Percentiles rank a stretch among this genome's conserved stretches.
phyloP scores from a whole-genome alignment of 2,888 invertebrate genomes.

The Dioctria rufipes region DNA sequence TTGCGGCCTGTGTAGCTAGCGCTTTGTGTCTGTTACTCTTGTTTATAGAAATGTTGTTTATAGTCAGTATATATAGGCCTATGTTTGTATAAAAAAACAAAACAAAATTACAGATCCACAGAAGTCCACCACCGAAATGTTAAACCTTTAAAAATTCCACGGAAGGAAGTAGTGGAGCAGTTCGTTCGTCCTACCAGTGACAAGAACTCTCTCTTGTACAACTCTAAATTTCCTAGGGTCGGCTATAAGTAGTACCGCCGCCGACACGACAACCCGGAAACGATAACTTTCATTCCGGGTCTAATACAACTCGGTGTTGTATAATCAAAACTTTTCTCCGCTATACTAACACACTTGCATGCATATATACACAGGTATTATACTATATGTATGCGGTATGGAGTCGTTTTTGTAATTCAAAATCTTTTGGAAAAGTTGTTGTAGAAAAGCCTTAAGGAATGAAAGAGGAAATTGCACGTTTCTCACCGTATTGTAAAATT shows the following conservation, averaged over 20 bases:
- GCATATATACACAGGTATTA: no score
- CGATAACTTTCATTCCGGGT: no score
- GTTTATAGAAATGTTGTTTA: no score
- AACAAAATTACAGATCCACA: background rate
- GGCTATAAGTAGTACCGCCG: no score
- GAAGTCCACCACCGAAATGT: background rate
- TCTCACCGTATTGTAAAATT: background rate
- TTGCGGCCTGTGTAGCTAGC: no score
- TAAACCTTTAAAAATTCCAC: constrained; percentile 1
- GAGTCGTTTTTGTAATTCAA: background rate
- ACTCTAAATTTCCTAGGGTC: no score
- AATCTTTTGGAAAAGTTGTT: background rate
- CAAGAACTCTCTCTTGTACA: background rate
- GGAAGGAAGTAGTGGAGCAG: background rate
- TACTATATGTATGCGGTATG: no score
- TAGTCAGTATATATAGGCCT: no score
- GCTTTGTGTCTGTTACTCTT: no score
- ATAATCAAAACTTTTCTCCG: constrained; percentile 21
- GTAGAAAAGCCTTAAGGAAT: background rate
- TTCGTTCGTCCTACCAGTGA: constrained; percentile 19
- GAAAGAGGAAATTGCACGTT: constrained; percentile 17
- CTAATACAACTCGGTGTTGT: background rate
- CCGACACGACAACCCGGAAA: no score
- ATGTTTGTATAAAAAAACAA: no score
- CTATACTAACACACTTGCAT: background rate